These are phyloP conservation scores for Drosophila ironensis DNA, from an alignment of 1,140 invertebrate genomes.

Conservation along the genomic window DNA sequence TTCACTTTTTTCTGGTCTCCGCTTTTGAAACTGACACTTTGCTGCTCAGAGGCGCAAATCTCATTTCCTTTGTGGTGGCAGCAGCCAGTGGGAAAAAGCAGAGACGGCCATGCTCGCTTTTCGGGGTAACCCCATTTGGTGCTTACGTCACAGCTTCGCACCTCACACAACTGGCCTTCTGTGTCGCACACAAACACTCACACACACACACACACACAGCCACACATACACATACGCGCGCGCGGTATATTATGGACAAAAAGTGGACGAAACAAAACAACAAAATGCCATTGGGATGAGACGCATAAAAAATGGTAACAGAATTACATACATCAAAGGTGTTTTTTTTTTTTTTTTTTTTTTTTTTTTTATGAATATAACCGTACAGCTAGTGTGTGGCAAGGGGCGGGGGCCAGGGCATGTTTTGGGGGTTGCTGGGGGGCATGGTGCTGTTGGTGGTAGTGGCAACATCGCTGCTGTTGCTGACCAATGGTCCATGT, in stretches of 20 bases:
- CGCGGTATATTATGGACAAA: constrained; percentile 43
- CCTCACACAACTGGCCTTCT: constrained; percentile 71
- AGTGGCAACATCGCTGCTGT: constrained; percentile 34
- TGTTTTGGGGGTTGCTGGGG: constrained; percentile 51
- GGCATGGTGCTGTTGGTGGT: constrained; percentile 18
- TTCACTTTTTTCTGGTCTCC: not conserved
- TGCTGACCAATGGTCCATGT: constrained; percentile 74
- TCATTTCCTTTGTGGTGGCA: constrained; percentile 71
- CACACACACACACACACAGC: constrained; percentile 6
- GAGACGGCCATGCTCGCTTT: constrained; percentile 8
- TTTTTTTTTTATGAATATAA: constrained; percentile 60
- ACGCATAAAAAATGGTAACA: constrained; percentile 70
- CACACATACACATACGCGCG: constrained; percentile 16
- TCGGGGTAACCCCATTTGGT: constrained; percentile 72
- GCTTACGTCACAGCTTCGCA: constrained; percentile 77
- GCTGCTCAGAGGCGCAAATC: constrained; percentile 69
- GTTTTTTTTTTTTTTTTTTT: constrained; percentile 36
- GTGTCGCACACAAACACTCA: constrained; percentile 57
- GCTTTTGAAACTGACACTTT: constrained; percentile 63
- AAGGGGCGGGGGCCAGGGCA: not conserved
- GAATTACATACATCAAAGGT: constrained; percentile 80
- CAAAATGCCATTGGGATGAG: constrained; percentile 36
- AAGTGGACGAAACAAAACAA: constrained; percentile 37
- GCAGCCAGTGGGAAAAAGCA: constrained; percentile 37
- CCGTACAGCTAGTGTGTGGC: constrained; percentile 26